phyloP scores from a whole-genome alignment of 2,888 invertebrate species.

The Dioctria linearis region DNA sequence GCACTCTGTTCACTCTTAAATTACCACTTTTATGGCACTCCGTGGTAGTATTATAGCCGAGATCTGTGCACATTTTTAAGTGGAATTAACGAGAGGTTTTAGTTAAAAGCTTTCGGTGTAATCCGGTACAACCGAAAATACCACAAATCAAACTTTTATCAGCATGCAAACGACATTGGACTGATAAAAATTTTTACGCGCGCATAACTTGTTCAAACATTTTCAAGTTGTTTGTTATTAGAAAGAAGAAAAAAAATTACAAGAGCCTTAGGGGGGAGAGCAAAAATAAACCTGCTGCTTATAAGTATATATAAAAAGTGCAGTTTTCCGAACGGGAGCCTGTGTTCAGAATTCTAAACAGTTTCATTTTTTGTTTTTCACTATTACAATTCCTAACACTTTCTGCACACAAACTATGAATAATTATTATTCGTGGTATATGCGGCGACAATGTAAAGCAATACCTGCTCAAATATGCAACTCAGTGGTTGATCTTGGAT shows the following conservation, averaged over 20 bases:
- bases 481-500: background rate
- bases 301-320: slow-evolving; percentile 20
- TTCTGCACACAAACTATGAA: slow-evolving; percentile 28
- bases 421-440: slow-evolving; percentile 22
- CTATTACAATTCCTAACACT: slow-evolving; percentile 38
- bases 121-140: background rate
- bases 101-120: slow-evolving; percentile 27
- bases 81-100: slow-evolving; percentile 7
- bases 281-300: background rate
- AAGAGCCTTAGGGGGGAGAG: background rate
- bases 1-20: slow-evolving; percentile 2
- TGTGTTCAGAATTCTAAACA: slow-evolving; percentile 31
- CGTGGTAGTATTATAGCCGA: background rate
- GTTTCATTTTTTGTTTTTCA: background rate
- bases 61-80: slow-evolving; percentile 9
- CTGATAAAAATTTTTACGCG: background rate
- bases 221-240: background rate
- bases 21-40: slow-evolving; percentile 8
- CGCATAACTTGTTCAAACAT: slow-evolving; percentile 1
- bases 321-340: slow-evolving; percentile 23
- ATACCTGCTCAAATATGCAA: background rate
- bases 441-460: background rate
- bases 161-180: background rate
- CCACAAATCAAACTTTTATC: slow-evolving; percentile 23
- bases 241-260: background rate